Percentiles rank a stretch among this genome's conserved stretches.
Conservation (phyloP, 2,888 invertebrate genomes). For the Clunio marinus region DNA sequence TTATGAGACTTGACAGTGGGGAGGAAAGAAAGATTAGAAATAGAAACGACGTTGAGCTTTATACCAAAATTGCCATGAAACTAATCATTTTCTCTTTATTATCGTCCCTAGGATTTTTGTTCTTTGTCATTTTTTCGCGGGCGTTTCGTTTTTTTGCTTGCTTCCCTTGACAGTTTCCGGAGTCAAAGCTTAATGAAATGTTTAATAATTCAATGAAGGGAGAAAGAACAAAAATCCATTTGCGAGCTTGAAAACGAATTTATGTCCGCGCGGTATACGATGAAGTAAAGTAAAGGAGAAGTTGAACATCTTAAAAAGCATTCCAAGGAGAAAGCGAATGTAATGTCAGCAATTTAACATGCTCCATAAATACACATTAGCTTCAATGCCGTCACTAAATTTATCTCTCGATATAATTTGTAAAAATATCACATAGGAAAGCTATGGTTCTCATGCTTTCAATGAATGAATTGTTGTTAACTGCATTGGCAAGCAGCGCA, state of each 20-base stretch:
- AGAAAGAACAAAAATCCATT: not conserved
- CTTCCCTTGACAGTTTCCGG: not conserved
- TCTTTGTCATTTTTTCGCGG: not conserved
- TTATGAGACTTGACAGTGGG: slow-evolving; percentile 7
- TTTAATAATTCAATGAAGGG: slow-evolving; percentile 1
- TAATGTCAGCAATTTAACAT: too few species aligned
- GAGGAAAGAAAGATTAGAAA: not conserved
- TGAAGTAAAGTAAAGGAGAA: too few species aligned
- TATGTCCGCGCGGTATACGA: too few species aligned
- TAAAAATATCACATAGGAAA: too few species aligned
- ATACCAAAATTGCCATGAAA: not conserved
- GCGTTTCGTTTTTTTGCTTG: not conserved
- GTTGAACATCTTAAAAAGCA: too few species aligned
- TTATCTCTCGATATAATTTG: too few species aligned
- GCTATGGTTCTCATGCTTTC: too few species aligned
- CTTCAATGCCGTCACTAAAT: too few species aligned
- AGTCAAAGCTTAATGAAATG: slow-evolving; percentile 17
- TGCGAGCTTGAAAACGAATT: not conserved
- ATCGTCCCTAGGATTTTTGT: not conserved
- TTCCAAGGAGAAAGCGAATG: too few species aligned
- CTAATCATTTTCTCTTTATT: not conserved
- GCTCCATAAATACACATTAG: too few species aligned
- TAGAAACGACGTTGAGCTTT: not conserved
- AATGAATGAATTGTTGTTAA: too few species aligned
- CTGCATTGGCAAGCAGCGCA: too few species aligned